A percentile compares a stretch with the other conserved stretches of the same genome.
Evolutionary conservation across 2,888 invertebrate species (phyloP).

Genomic region (Pristionchus japonicus): DNA sequence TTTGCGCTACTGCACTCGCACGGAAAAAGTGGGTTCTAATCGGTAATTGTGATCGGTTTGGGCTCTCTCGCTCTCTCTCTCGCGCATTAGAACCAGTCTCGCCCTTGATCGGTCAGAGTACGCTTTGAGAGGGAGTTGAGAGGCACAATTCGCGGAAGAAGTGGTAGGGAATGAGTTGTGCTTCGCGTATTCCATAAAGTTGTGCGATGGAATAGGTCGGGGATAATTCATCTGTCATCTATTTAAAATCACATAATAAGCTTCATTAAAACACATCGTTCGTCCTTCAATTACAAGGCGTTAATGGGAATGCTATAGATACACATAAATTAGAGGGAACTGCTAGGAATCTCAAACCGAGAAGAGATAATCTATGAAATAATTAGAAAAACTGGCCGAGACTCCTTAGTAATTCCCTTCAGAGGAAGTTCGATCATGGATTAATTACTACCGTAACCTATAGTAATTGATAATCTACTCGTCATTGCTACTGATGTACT

Average conservation of each 20-base stretch:
- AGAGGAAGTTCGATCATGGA: not conserved
- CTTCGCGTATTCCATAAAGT: too few relatives aligned
- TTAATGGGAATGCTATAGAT: not conserved
- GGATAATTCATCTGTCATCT: too few relatives aligned
- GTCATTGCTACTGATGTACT: slow-evolving; percentile 37
- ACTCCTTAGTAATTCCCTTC: not conserved
- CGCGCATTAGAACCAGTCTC: not conserved
- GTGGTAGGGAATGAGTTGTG: not conserved
- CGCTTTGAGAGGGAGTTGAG: not conserved
- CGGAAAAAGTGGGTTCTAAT: slow-evolving; percentile 24
- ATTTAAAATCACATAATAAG: not conserved
- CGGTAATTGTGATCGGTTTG: slow-evolving; percentile 30
- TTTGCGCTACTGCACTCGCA: not conserved
- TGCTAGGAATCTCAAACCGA: not conserved
- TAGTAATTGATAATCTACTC: not conserved
- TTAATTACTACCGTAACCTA: not conserved
- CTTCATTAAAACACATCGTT: not conserved
- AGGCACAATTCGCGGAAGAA: not conserved
- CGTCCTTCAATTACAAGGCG: not conserved
- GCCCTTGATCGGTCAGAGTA: not conserved
- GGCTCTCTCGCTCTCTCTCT: not conserved
- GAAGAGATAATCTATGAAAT: not conserved
- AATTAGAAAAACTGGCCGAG: not conserved
- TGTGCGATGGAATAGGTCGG: too few relatives aligned
- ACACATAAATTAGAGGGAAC: slow-evolving; percentile 9